Evolutionary conservation across 2,113 vertebrate genomes (phyloP).

Genomic region (Pelusios castaneus): DNA sequence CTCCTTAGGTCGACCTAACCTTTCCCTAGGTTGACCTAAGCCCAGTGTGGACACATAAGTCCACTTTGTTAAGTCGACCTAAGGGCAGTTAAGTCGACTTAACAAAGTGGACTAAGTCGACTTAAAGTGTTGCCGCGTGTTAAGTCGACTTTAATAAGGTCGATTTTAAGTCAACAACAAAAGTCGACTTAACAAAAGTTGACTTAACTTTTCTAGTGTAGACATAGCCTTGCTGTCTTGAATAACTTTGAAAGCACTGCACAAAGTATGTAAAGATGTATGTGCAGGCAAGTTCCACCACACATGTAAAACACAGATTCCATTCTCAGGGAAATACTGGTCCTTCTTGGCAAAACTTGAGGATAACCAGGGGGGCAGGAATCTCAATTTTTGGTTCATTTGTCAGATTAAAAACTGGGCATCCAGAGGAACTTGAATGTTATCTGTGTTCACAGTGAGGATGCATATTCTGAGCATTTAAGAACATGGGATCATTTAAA

Average conservation of each 20-base stretch:
- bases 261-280: background rate
- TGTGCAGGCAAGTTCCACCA: background rate
- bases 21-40: too few relatives aligned
- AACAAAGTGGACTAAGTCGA: too few relatives aligned
- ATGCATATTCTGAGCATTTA: conserved; percentile 1
- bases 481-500: background rate
- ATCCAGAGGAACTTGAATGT: background rate
- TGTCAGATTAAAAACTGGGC: background rate
- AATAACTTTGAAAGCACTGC: background rate
- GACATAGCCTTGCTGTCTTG: conserved; percentile 9
- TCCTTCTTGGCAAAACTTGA: background rate
- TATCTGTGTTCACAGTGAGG: background rate
- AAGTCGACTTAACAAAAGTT: too few relatives aligned
- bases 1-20: too few relatives aligned
- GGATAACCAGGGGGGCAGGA: background rate
- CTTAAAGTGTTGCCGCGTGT: too few relatives aligned
- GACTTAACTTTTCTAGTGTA: too few relatives aligned
- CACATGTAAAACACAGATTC: background rate
- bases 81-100: too few relatives aligned
- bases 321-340: background rate
- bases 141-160: too few relatives aligned
- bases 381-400: background rate
- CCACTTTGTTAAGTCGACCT: too few relatives aligned
- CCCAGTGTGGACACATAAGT: too few relatives aligned
- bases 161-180: too few relatives aligned